These are phyloP conservation scores for Lipophrys pholis DNA, from an alignment of 2,113 vertebrate species.

Conservation along the genomic window DNA sequence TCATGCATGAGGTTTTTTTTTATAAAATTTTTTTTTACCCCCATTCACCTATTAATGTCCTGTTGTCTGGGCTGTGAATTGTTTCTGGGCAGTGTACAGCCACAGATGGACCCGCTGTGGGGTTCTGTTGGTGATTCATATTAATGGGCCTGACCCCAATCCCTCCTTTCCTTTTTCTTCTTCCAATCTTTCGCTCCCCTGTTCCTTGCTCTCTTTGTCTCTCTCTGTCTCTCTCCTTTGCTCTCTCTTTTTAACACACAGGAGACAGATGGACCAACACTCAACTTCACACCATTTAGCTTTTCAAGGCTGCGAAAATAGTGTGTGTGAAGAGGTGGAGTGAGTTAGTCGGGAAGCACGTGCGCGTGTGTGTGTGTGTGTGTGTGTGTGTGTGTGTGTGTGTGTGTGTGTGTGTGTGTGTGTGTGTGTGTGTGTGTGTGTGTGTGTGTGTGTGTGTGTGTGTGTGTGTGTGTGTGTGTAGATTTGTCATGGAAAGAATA, in stretches of 20 bases:
- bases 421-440: conserved; percentile 22
- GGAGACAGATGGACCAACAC: conserved; percentile 80
- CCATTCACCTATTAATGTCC: conserved; percentile 61
- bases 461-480: conserved; percentile 21
- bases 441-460: conserved; percentile 25
- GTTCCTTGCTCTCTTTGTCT: conserved; percentile 57
- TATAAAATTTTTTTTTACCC: conserved; percentile 7
- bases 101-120: conserved; percentile 77
- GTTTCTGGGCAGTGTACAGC: conserved; percentile 63
- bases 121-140: conserved; percentile 80
- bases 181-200: conserved; percentile 54
- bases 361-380: conserved; percentile 27
- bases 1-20: conserved; percentile 49
- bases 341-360: conserved; percentile 54
- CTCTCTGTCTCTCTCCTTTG: conserved; percentile 64
- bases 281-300: conserved; percentile 84
- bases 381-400: conserved; percentile 29
- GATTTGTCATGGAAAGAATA: conserved; percentile 6
- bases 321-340: conserved; percentile 67
- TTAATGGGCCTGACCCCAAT: conserved; percentile 74
- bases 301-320: conserved; percentile 78
- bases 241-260: conserved; percentile 72
- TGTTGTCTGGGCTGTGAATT: conserved; percentile 58
- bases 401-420: conserved; percentile 24
- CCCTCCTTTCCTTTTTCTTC: conserved; percentile 67